Percentiles rank a stretch among this genome's conserved stretches.
Conservation (phyloP, 2,888 invertebrate genomes). For the Sarcophaga variegata region DNA sequence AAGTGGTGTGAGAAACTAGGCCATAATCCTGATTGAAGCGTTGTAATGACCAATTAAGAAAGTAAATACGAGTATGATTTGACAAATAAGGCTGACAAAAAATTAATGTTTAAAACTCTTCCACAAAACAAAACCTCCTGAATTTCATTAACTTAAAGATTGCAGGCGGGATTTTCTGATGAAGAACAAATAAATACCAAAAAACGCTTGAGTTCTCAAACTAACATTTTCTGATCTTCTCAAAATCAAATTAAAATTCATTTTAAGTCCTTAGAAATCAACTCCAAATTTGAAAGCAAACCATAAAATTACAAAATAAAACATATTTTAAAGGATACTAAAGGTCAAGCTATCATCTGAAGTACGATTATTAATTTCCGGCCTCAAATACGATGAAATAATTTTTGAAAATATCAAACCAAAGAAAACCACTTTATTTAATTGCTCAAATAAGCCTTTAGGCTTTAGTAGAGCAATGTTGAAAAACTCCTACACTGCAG, state of each 20-base stretch:
- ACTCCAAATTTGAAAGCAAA: not conserved
- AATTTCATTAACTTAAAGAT: too few relatives aligned
- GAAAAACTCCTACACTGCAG: not conserved
- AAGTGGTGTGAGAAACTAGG: too few relatives aligned
- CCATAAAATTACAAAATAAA: not conserved
- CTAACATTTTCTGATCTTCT: too few relatives aligned
- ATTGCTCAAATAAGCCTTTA: not conserved
- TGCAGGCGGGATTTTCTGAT: too few relatives aligned
- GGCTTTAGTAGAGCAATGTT: not conserved
- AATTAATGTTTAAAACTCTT: too few relatives aligned
- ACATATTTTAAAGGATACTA: not conserved
- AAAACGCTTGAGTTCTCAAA: too few relatives aligned
- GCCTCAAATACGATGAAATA: not conserved
- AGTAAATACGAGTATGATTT: too few relatives aligned
- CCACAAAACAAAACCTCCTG: too few relatives aligned
- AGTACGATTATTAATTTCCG: not conserved
- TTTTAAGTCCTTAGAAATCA: not conserved
- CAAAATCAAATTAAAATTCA: not conserved
- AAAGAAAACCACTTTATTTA: not conserved
- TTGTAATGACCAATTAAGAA: too few relatives aligned
- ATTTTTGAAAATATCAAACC: not conserved
- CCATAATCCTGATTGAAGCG: too few relatives aligned
- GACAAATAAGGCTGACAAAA: too few relatives aligned
- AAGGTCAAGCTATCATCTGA: not conserved
- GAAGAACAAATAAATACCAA: too few relatives aligned